Evolutionary conservation across 2,888 invertebrate genomes (phyloP).

Genomic region (Drosophila hamatofila): DNA sequence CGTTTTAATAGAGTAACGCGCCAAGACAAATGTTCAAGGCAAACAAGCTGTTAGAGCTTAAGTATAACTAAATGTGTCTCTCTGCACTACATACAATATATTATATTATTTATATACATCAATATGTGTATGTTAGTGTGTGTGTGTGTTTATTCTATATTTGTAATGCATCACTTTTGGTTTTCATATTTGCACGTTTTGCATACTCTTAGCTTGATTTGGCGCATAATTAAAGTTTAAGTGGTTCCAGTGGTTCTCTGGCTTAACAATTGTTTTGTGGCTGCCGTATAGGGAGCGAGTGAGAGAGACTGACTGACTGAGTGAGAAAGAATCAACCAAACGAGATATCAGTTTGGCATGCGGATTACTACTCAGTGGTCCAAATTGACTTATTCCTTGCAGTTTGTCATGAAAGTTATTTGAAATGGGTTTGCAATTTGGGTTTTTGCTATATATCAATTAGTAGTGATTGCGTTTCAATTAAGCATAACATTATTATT

Average conservation of each 20-base stretch:
- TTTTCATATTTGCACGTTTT: conserved; percentile 69
- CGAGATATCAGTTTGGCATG: conserved; percentile 34
- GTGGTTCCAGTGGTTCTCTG: conserved; percentile 47
- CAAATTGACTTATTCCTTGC: conserved; percentile 21
- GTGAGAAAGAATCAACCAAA: conserved; percentile 3
- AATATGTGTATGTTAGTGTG: background rate
- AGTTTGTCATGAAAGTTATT: conserved; percentile 29
- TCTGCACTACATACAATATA: background rate
- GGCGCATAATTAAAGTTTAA: conserved; percentile 66
- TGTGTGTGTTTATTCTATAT: background rate
- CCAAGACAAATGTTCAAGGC: conserved; percentile 29
- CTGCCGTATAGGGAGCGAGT: conserved; percentile 7
- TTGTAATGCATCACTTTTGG: conserved; percentile 57
- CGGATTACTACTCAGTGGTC: conserved; percentile 17
- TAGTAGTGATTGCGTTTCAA: conserved; percentile 28
- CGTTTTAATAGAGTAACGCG: conserved; percentile 45
- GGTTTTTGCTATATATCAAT: conserved; percentile 9
- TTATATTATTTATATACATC: background rate
- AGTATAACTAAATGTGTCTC: background rate
- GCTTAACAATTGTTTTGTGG: conserved; percentile 54
- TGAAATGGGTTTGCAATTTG: conserved; percentile 26
- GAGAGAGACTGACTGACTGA: background rate
- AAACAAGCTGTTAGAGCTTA: background rate
- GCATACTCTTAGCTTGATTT: conserved; percentile 47
- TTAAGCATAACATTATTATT: conserved; percentile 29